Evolutionary conservation across 2,888 invertebrate genomes (phyloP).

Genomic region (Campoplex capitator): DNA sequence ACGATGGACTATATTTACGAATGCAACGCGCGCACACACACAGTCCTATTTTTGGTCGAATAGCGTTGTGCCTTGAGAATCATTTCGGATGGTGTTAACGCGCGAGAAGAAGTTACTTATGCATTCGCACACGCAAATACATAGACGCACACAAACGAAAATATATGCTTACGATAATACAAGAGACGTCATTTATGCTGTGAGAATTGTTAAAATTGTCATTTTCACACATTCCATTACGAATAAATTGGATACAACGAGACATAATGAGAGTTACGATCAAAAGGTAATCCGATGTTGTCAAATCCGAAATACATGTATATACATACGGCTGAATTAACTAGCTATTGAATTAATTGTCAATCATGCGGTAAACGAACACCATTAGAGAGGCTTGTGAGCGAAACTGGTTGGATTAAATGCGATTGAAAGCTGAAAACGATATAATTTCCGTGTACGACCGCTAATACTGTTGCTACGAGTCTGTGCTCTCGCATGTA

Average conservation of each 20-base stretch:
- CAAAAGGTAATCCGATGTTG: constrained; percentile 55
- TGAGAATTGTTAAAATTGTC: constrained; percentile 32
- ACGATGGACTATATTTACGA: constrained; percentile 66
- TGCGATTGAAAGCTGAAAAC: constrained; percentile 56
- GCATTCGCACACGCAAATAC: background rate
- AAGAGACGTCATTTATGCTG: background rate
- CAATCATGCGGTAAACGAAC: constrained; percentile 45
- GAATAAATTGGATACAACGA: constrained; percentile 49
- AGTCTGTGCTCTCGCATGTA: background rate
- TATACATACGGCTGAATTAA: constrained; percentile 46
- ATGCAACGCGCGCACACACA: constrained; percentile 50
- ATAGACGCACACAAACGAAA: no score
- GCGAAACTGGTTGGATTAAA: constrained; percentile 52
- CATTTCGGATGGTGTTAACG: constrained; percentile 54
- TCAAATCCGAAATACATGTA: constrained; percentile 49
- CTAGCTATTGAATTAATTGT: constrained; percentile 58
- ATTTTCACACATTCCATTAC: constrained; percentile 51
- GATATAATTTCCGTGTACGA: constrained; percentile 62
- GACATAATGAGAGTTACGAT: constrained; percentile 46
- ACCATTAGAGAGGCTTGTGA: constrained; percentile 39
- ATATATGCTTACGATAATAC: background rate
- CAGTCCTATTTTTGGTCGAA: constrained; percentile 65
- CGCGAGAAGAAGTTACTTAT: constrained; percentile 29
- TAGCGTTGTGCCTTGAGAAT: constrained; percentile 49
- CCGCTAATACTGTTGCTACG: constrained; percentile 44